Conservation (phyloP, 2,113 vertebrate genomes). For the Lonchura striata region DNA sequence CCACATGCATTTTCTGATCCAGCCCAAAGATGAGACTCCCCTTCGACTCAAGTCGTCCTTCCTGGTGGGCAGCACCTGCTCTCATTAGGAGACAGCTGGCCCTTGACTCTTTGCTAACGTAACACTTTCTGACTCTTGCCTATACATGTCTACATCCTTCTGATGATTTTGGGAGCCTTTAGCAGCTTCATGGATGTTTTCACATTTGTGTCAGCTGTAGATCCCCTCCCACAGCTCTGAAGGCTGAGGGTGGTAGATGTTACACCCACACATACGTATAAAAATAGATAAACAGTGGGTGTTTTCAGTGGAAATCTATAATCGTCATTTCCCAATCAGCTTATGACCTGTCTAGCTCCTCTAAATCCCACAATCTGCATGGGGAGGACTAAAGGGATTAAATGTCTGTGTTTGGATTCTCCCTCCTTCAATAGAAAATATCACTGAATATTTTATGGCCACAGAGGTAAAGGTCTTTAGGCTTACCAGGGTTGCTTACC, state of each 20-base stretch:
- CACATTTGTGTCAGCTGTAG: background rate
- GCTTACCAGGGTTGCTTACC: background rate
- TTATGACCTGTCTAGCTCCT: background rate
- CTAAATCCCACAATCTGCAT: background rate
- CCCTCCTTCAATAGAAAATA: background rate
- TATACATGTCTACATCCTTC: background rate
- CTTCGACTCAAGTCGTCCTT: fast-evolving
- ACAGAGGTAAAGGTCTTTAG: background rate
- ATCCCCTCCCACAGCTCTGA: background rate
- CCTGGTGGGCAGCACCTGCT: background rate
- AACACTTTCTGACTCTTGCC: background rate
- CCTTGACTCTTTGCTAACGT: background rate
- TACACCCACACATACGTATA: background rate
- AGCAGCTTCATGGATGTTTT: background rate
- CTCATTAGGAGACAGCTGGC: background rate
- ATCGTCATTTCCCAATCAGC: background rate
- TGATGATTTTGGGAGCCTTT: background rate
- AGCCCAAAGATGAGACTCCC: background rate
- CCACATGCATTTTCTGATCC: background rate
- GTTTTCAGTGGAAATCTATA: background rate
- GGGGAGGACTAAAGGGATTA: background rate
- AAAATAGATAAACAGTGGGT: background rate
- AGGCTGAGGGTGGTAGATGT: background rate
- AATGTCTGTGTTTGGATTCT: background rate
- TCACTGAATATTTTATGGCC: background rate